Conservation (phyloP, 2,797 vertebrate genomes). For the Dallia pectoralis region DNA sequence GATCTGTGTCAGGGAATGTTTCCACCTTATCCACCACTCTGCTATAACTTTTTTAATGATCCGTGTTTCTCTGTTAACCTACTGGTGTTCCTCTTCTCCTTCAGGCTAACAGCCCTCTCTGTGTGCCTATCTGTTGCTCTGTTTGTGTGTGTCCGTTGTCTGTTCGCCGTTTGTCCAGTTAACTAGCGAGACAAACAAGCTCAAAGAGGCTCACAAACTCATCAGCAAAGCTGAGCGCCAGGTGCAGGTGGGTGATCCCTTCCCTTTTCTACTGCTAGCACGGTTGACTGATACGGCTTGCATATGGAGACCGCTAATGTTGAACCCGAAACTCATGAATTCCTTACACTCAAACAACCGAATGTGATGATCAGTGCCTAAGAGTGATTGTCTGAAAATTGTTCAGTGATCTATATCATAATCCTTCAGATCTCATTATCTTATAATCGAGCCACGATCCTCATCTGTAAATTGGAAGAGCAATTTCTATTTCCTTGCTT, state of each 20-base stretch:
- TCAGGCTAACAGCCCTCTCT: conserved; percentile 58
- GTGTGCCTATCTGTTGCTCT: conserved; percentile 58
- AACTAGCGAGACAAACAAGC: conserved; percentile 74
- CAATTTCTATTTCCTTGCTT: conserved; percentile 4
- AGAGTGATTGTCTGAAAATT: neutral
- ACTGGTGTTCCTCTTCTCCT: conserved; percentile 45
- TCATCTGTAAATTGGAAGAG: neutral
- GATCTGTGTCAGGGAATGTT: conserved; percentile 14
- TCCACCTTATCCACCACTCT: conserved; percentile 17
- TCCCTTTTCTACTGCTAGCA: neutral
- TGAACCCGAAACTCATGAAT: neutral
- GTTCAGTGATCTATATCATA: neutral
- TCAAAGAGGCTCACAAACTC: conserved; percentile 77
- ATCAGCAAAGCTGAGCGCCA: conserved; percentile 74
- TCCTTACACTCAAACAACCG: neutral
- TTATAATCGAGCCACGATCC: neutral
- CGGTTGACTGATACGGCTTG: neutral
- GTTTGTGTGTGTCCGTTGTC: conserved; percentile 39
- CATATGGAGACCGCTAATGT: neutral
- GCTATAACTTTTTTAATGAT: conserved; percentile 19
- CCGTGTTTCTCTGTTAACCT: conserved; percentile 37
- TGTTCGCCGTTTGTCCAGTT: conserved; percentile 69
- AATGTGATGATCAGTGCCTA: neutral
- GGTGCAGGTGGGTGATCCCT: conserved; percentile 78
- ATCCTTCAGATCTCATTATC: neutral